Conservation (phyloP, 1,140 invertebrate species). For the Ceratoteleas bidentatus region DNA sequence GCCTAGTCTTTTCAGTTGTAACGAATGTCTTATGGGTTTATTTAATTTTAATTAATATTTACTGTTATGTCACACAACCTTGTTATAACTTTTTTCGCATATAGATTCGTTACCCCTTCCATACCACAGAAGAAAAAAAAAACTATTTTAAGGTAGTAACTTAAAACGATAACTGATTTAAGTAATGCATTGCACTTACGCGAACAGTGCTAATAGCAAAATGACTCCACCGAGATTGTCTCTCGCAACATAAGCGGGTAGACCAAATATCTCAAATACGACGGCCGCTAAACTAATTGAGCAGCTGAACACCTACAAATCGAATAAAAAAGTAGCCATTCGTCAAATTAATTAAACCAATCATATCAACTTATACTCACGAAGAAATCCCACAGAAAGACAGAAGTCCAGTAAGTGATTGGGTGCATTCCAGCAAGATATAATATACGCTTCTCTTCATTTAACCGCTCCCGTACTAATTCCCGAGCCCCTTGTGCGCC, state of each 20-base stretch:
- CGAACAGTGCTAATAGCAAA: slow-evolving; percentile 83
- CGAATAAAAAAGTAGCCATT: neutral
- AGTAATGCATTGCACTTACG: slow-evolving; percentile 75
- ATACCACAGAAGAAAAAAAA: neutral
- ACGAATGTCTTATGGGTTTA: too few species aligned
- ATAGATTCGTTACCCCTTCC: too few species aligned
- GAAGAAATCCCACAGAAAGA: slow-evolving; percentile 83
- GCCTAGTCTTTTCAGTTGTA: too few species aligned
- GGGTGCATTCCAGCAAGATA: slow-evolving; percentile 83
- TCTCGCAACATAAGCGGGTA: slow-evolving; percentile 84
- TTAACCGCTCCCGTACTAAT: slow-evolving; percentile 82
- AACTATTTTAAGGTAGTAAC: neutral
- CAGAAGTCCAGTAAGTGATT: slow-evolving; percentile 83
- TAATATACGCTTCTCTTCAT: slow-evolving; percentile 85
- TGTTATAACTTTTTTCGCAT: too few species aligned
- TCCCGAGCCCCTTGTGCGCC: slow-evolving; percentile 83
- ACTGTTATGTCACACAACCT: too few species aligned
- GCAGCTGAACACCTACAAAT: slow-evolving; percentile 78
- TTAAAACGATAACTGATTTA: neutral
- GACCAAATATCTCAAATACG: slow-evolving; percentile 84
- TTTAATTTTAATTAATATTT: too few species aligned
- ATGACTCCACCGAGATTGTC: slow-evolving; percentile 84
- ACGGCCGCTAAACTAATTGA: slow-evolving; percentile 82
- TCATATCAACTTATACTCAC: slow-evolving; percentile 70
- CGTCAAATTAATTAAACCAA: neutral